Evolutionary conservation across 2,113 vertebrate species (phyloP).

Genomic region (Anarhynchus alexandrinus): DNA sequence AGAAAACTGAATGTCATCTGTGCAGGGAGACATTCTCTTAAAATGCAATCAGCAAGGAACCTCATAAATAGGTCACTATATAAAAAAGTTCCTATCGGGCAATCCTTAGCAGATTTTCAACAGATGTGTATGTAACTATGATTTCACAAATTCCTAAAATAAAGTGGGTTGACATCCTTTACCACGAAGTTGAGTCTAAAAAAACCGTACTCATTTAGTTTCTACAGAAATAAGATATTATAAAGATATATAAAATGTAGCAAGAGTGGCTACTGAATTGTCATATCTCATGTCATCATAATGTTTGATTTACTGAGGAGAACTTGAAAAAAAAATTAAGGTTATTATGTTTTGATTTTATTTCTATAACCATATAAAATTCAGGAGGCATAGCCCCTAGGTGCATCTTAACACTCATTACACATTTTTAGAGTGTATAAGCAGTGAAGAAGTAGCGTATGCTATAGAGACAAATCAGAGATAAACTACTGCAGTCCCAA

Average conservation of each 20-base stretch:
- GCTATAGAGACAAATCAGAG: neutral
- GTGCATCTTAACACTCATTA: neutral
- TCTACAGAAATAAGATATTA: neutral
- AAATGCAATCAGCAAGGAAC: slow-evolving; percentile 11
- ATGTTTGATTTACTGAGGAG: neutral
- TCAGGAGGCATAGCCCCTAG: neutral
- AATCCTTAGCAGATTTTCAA: slow-evolving; percentile 22
- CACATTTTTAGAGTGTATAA: neutral
- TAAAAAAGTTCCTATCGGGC: slow-evolving; percentile 19
- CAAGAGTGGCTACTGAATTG: neutral
- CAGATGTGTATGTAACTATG: neutral
- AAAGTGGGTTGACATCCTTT: neutral
- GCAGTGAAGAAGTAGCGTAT: neutral
- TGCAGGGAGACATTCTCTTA: slow-evolving; percentile 2
- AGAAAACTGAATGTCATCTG: slow-evolving; percentile 53
- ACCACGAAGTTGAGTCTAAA: neutral
- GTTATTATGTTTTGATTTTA: neutral
- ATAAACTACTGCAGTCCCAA: neutral
- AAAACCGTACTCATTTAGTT: neutral
- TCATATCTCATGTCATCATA: neutral
- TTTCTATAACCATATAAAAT: neutral
- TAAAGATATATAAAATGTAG: neutral
- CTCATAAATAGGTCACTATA: slow-evolving; percentile 16
- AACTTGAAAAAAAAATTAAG: neutral
- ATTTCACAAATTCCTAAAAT: slow-evolving; percentile 34